phyloP scores from a whole-genome alignment of 2,888 invertebrate genomes.

The Apoda limacodes region DNA sequence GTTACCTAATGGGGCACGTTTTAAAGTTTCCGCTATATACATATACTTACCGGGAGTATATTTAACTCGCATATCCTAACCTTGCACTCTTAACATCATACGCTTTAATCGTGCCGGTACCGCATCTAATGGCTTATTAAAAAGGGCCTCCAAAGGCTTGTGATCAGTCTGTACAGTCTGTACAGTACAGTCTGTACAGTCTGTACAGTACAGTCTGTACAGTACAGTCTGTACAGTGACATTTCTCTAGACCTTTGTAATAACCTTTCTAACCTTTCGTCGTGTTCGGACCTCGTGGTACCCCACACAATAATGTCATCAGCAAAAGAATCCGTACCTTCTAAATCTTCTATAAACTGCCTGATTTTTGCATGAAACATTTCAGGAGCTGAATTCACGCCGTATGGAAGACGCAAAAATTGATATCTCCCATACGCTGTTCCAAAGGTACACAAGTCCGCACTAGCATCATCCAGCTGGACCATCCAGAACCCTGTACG shows the following conservation, averaged over 20 bases:
- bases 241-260: conserved; percentile 12
- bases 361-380: conserved; percentile 19
- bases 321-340: conserved; percentile 9
- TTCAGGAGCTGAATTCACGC: conserved; percentile 19
- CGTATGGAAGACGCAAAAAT: too few species aligned
- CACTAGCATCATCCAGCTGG: conserved; percentile 11
- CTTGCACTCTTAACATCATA: conserved; percentile 22
- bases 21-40: conserved; percentile 23
- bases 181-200: too few species aligned
- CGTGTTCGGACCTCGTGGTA: conserved; percentile 9
- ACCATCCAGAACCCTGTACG: conserved; percentile 11
- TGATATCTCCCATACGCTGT: too few species aligned
- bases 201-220: too few species aligned
- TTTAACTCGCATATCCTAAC: conserved; percentile 17
- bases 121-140: conserved; percentile 14
- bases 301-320: conserved; percentile 16
- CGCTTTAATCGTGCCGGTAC: conserved; percentile 21
- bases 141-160: too few species aligned
- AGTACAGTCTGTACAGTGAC: too few species aligned
- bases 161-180: conserved; percentile 24
- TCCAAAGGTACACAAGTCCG: conserved; percentile 7
- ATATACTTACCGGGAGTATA: conserved; percentile 24
- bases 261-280: conserved; percentile 8
- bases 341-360: conserved; percentile 12
- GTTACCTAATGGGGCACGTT: conserved; percentile 18